phyloP scores from a whole-genome alignment of 2,888 invertebrate genomes.

The Listrodromus nycthemerus region DNA sequence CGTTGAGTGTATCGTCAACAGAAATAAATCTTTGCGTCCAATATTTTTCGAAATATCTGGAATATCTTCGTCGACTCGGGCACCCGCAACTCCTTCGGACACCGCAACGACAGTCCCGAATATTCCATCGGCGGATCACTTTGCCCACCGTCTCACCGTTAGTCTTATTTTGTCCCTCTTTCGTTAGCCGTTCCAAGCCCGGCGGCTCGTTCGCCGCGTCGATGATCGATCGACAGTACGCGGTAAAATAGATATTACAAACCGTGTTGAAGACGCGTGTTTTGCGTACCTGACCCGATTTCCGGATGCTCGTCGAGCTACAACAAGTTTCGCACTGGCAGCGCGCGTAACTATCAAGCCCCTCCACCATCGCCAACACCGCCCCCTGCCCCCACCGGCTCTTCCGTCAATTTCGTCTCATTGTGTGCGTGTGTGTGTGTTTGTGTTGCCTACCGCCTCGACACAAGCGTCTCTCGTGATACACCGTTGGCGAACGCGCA shows the following conservation, averaged over 20 bases:
- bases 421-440: too few species aligned
- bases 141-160: conserved; percentile 24
- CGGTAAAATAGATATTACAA: neutral
- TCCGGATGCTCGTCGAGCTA: neutral
- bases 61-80: conserved; percentile 18
- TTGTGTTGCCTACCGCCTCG: neutral
- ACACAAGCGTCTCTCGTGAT: conserved; percentile 29
- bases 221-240: neutral
- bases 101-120: conserved; percentile 36
- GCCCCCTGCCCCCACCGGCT: neutral
- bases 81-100: conserved; percentile 45
- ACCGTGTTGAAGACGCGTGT: conserved; percentile 8
- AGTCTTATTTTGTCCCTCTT: neutral
- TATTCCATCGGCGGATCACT: conserved; percentile 24
- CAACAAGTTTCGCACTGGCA: conserved; percentile 24
- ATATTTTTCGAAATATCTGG: neutral
- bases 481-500: neutral
- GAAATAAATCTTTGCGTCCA: too few species aligned
- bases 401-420: neutral
- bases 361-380: neutral
- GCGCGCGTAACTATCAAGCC: conserved; percentile 19
- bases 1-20: neutral
- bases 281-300: neutral
- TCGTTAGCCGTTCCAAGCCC: neutral
- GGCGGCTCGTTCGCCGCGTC: conserved; percentile 23